phyloP scores from a whole-genome alignment of 2,888 invertebrate genomes.

The Liopterus haemorrhoidalis region DNA sequence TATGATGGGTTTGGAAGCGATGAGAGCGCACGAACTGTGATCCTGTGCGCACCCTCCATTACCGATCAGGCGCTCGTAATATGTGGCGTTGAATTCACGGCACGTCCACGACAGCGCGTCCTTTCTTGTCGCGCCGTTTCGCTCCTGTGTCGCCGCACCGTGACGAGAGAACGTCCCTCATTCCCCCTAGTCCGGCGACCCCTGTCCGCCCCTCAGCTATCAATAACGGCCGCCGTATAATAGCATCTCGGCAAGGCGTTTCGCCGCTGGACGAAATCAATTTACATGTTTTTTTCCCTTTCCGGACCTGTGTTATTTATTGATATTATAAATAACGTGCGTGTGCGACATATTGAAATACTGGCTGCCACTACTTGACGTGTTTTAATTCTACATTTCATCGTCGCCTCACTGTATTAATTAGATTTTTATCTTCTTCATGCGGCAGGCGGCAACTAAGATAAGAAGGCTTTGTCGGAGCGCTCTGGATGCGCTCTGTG shows the following conservation, averaged over 20 bases:
- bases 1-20: conserved; percentile 37
- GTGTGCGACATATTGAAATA: conserved; percentile 9
- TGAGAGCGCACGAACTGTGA: conserved; percentile 28
- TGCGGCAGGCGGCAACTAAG: conserved; percentile 28
- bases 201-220: conserved; percentile 17
- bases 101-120: conserved; percentile 33
- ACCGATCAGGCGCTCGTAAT: conserved; percentile 30
- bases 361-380: neutral
- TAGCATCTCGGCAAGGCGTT: conserved; percentile 37
- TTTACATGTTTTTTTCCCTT: conserved; percentile 36
- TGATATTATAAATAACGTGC: conserved; percentile 41
- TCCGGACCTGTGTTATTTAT: conserved; percentile 39
- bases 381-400: neutral
- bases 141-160: conserved; percentile 28
- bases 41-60: conserved; percentile 28
- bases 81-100: conserved; percentile 30
- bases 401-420: conserved; percentile 32
- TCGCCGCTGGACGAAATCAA: conserved; percentile 34
- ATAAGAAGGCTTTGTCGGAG: conserved; percentile 28
- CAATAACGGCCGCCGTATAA: conserved; percentile 34
- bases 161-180: conserved; percentile 13
- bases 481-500: conserved; percentile 26
- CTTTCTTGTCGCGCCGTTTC: conserved; percentile 30
- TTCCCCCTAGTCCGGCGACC: conserved; percentile 25
- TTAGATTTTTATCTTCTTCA: conserved; percentile 37